Evolutionary conservation across 2,113 vertebrate species (phyloP).

Genomic region (Cichladusa arquata): DNA sequence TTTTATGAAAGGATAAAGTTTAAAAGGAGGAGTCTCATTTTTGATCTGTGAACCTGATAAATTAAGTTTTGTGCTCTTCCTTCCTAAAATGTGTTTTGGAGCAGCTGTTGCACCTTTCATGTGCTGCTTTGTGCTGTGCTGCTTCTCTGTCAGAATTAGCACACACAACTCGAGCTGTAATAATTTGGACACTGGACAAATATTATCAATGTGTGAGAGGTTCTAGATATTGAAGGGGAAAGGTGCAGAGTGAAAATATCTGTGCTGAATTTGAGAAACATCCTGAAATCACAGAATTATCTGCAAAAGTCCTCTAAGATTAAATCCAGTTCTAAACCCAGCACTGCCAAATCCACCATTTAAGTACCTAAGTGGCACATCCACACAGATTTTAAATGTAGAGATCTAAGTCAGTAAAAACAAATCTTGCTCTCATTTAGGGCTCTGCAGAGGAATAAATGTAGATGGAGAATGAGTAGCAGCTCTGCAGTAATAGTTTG

Average conservation of each 20-base stretch:
- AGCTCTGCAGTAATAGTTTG: neutral
- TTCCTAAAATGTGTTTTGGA: neutral
- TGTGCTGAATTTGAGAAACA: neutral
- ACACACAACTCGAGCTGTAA: neutral
- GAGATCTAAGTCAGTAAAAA: neutral
- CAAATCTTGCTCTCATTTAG: neutral
- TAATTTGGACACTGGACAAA: neutral
- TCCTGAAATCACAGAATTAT: neutral
- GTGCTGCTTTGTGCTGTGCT: neutral
- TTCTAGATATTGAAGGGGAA: neutral
- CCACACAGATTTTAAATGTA: neutral
- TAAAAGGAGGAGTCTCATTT: neutral
- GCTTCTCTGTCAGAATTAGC: neutral
- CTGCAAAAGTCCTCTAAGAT: neutral
- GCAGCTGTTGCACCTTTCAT: neutral
- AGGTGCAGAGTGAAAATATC: neutral
- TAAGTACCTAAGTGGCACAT: neutral
- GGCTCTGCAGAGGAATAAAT: neutral
- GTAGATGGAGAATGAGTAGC: neutral
- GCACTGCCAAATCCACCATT: neutral
- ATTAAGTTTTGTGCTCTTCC: neutral
- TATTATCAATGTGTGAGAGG: neutral
- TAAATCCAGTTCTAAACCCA: neutral
- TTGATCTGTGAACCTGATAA: neutral
- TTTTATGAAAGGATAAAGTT: neutral